Conservation (phyloP, 1,140 invertebrate genomes). For the Lerema accius region DNA sequence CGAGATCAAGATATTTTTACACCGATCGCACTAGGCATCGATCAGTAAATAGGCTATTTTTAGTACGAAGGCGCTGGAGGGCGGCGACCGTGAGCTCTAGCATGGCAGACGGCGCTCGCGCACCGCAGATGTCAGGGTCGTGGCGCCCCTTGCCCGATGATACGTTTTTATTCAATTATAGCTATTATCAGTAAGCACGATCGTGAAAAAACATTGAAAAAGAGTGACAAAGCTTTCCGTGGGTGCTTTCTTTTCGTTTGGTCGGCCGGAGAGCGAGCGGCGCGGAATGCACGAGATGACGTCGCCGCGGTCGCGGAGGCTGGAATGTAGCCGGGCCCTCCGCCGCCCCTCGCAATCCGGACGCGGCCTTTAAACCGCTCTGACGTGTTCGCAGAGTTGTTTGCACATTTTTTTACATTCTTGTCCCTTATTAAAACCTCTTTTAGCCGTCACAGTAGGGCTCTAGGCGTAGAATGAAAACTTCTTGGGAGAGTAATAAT, state of each 20-base stretch:
- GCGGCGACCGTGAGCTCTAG: conserved; percentile 59
- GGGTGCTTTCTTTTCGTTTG: conserved; percentile 56
- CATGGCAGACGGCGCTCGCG: conserved; percentile 51
- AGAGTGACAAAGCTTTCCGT: conserved; percentile 17
- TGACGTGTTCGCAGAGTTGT: conserved; percentile 80
- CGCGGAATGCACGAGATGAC: conserved; percentile 68
- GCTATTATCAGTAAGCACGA: not conserved
- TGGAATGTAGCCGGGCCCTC: conserved; percentile 76
- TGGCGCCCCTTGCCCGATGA: conserved; percentile 37
- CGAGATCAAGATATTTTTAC: conserved; percentile 26
- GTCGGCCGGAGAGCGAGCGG: conserved; percentile 52
- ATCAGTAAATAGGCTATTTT: conserved; percentile 61
- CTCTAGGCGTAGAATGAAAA: conserved; percentile 30
- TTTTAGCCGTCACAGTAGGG: conserved; percentile 35
- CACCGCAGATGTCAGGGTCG: conserved; percentile 61
- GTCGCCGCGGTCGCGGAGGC: conserved; percentile 67
- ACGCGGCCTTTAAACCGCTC: conserved; percentile 78
- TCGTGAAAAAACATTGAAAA: too few relatives aligned
- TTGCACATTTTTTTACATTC: conserved; percentile 81
- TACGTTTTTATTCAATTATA: conserved; percentile 28
- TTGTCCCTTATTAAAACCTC: conserved; percentile 69
- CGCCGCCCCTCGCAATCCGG: conserved; percentile 76
- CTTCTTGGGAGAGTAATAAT: conserved; percentile 31
- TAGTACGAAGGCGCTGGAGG: conserved; percentile 59
- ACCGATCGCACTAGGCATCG: conserved; percentile 36